These are phyloP conservation scores for Ranitomeya variabilis DNA, from an alignment of 2,113 vertebrate species.

Conservation along the genomic window DNA sequence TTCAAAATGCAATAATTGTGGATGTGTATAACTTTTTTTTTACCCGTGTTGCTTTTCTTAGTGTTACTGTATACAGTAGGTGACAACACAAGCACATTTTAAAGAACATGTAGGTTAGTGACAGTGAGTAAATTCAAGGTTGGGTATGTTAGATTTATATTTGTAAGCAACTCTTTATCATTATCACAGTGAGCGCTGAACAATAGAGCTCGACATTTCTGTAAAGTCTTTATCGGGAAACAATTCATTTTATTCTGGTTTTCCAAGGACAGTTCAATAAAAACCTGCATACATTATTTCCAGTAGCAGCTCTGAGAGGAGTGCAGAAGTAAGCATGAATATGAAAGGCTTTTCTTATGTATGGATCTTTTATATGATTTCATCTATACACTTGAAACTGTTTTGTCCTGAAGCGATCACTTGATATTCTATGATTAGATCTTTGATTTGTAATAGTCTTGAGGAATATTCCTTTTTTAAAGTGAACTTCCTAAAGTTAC, in stretches of 20 bases:
- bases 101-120: slow-evolving; percentile 16
- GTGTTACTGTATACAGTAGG: not conserved
- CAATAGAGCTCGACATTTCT: not conserved
- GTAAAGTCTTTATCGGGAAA: slow-evolving; percentile 20
- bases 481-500: too few relatives aligned
- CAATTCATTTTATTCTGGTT: slow-evolving; percentile 20
- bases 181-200: not conserved
- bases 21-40: too few relatives aligned
- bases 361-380: not conserved
- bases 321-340: not conserved
- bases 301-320: not conserved
- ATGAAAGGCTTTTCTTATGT: not conserved
- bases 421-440: too few relatives aligned
- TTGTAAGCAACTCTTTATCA: slow-evolving; percentile 28
- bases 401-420: too few relatives aligned
- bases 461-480: not conserved
- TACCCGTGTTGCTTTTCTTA: too few relatives aligned
- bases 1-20: too few relatives aligned
- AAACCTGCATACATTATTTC: slow-evolving; percentile 16
- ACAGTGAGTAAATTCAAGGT: not conserved
- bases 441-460: not conserved
- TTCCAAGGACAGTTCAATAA: slow-evolving; percentile 29
- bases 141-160: slow-evolving; percentile 27
- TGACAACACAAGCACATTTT: not conserved
- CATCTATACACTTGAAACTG: not conserved